Percentiles rank a stretch among this genome's conserved stretches.
Conservation (phyloP, 1,140 invertebrate genomes). For the Drosophila sechellia region DNA sequence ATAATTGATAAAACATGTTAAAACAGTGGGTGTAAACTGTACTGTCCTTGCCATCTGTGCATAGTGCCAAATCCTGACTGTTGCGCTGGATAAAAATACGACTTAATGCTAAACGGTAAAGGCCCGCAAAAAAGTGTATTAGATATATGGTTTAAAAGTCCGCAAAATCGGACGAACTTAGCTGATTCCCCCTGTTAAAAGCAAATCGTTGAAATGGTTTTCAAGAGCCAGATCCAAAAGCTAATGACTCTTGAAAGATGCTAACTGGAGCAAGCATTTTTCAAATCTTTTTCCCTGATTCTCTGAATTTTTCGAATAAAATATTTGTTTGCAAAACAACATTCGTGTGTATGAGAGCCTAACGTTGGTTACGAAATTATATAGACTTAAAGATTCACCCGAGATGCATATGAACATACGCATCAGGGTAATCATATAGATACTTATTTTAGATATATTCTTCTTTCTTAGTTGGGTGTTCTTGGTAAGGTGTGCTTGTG, state of each 20-base stretch:
- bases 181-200: not conserved
- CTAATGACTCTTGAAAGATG: not conserved
- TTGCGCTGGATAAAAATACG: conserved; percentile 15
- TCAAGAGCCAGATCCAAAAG: not conserved
- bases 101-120: conserved; percentile 17
- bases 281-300: not conserved
- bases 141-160: not conserved
- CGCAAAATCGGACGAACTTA: not conserved
- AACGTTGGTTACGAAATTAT: conserved; percentile 1
- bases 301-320: not conserved
- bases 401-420: conserved; percentile 10
- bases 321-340: conserved; percentile 10
- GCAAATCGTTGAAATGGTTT: not conserved
- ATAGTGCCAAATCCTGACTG: conserved; percentile 43
- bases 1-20: conserved; percentile 34
- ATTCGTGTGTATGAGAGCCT: conserved; percentile 20
- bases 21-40: conserved; percentile 38
- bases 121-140: not conserved
- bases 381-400: conserved; percentile 24
- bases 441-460: conserved; percentile 36
- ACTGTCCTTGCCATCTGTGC: conserved; percentile 46
- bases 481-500: conserved; percentile 31
- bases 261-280: too few relatives aligned
- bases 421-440: conserved; percentile 12
- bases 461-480: conserved; percentile 10